A percentile compares a stretch with the other conserved stretches of the same genome.
Conservation (phyloP, 2,797 vertebrate genomes). For the Gadopsis bispinosus region DNA sequence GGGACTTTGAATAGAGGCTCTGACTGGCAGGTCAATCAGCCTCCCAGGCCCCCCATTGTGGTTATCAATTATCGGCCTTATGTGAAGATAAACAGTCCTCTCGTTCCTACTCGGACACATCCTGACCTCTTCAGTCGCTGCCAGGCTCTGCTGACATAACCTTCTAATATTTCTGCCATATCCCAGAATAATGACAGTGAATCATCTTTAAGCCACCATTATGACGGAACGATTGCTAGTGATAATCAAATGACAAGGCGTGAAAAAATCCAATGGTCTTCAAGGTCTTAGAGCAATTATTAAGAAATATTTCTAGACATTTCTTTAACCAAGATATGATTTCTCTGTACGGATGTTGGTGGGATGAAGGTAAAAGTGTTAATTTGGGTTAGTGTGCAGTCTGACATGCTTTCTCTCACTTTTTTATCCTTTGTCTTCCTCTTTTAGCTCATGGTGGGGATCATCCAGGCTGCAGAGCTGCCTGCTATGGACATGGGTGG, state of each 20-base stretch:
- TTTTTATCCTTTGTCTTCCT: conserved; percentile 11
- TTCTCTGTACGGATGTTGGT: conserved; percentile 43
- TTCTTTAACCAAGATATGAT: background rate
- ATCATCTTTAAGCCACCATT: conserved; percentile 37
- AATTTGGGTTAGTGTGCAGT: background rate
- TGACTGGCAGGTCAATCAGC: conserved; percentile 86
- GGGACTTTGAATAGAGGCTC: conserved; percentile 64
- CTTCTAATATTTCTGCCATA: conserved; percentile 24
- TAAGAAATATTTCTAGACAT: background rate
- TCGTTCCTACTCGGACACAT: conserved; percentile 56
- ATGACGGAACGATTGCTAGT: conserved; percentile 29
- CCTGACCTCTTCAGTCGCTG: conserved; percentile 61
- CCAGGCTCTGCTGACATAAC: conserved; percentile 37
- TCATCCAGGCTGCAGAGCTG: conserved; percentile 97
- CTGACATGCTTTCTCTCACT: conserved; percentile 16
- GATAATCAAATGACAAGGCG: conserved; percentile 16
- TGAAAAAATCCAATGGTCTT: conserved; percentile 10
- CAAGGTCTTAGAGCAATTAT: background rate
- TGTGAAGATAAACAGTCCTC: conserved; percentile 64
- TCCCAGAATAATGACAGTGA: conserved; percentile 41
- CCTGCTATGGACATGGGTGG: conserved; percentile 99
- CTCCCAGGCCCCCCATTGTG: conserved; percentile 58
- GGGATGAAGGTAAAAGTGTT: conserved; percentile 34
- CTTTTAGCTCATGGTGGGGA: conserved; percentile 94
- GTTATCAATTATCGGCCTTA: conserved; percentile 80